phyloP scores from a whole-genome alignment of 1,140 invertebrate genomes.

The Drosophila lini region DNA sequence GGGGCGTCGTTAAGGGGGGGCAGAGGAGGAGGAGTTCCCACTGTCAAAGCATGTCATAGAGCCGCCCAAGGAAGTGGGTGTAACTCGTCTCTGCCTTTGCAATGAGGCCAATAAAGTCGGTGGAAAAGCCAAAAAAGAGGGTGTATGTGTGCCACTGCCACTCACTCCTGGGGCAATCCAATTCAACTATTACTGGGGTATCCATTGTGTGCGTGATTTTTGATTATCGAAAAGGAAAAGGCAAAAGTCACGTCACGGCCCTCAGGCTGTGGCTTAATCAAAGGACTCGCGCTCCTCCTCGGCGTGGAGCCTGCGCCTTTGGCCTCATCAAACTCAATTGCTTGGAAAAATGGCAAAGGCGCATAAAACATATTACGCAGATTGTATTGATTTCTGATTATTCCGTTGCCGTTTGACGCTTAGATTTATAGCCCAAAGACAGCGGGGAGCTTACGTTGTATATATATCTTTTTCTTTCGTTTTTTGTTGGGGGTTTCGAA shows the following conservation, averaged over 20 bases:
- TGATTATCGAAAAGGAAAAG: conserved; percentile 65
- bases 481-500: conserved; percentile 16
- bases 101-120: conserved; percentile 80
- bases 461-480: neutral
- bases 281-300: conserved; percentile 2
- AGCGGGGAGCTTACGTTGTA: conserved; percentile 13
- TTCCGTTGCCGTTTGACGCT: conserved; percentile 70
- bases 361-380: conserved; percentile 82
- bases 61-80: conserved; percentile 40
- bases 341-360: conserved; percentile 79
- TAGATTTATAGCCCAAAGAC: conserved; percentile 66
- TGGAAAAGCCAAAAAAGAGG: neutral
- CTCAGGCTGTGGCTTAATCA: conserved; percentile 66
- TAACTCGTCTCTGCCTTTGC: conserved; percentile 43
- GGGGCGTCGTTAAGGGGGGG: conserved; percentile 4
- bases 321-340: conserved; percentile 84
- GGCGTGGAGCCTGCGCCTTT: conserved; percentile 3
- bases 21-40: conserved; percentile 25
- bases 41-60: conserved; percentile 79
- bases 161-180: conserved; percentile 64
- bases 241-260: conserved; percentile 71
- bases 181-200: conserved; percentile 76
- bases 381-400: conserved; percentile 82
- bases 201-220: conserved; percentile 69
- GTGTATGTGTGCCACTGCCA: neutral